Base-by-base conservation (phyloP, 1,140 invertebrate genomes). In the Coenobita brevimanus region DNA sequence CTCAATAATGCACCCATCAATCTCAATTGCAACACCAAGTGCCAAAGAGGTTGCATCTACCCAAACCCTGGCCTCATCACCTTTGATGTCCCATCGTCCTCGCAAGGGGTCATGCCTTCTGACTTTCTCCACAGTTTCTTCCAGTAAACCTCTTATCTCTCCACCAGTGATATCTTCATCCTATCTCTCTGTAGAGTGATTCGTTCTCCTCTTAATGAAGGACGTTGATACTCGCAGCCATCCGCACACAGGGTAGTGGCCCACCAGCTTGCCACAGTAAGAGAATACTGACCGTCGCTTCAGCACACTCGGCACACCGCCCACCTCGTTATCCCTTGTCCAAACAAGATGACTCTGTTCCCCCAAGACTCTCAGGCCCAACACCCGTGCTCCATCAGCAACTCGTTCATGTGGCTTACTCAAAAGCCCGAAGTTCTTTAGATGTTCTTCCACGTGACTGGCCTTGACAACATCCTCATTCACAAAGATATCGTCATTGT, bases 31-130 rank as follows among this genome's bases (percentile, higher is more conserved):
- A 21, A 73, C 50, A n/a, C 80, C 60, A 15, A 62, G 27, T 13
- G 38, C 79, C 54, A 81, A 21, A 3, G 79, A 81, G 54, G 41
- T 78, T 13, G 82, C 62, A 38, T 84, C 82, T 33, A 57, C 54
- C 82, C 82, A 84, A 33, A 73, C 82, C 2, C 30, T 21, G 13
- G 38, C 57, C 38, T 30, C 21, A 3, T 38, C 8, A 6, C 62
- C 82, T 10, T 1, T 36, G 1, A 84, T 41, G 10, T 71, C 69
- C 82, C 82, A 84, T 15, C 36, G n/a, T 80, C 64, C 82, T 38
- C 30, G 62, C n/a, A 43, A 46, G 4, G 80, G 50, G 17, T 82
- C 46, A 60, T 57, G 15, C 8, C n/a, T 41, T 8, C 24, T 4
- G 30, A 64, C 62, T 64, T n/a, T n/a, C n/a, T n/a, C n/a, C n/a